These are phyloP conservation scores for Scleropages formosus DNA, from an alignment of 2,797 vertebrate species.

Conservation along the genomic window DNA sequence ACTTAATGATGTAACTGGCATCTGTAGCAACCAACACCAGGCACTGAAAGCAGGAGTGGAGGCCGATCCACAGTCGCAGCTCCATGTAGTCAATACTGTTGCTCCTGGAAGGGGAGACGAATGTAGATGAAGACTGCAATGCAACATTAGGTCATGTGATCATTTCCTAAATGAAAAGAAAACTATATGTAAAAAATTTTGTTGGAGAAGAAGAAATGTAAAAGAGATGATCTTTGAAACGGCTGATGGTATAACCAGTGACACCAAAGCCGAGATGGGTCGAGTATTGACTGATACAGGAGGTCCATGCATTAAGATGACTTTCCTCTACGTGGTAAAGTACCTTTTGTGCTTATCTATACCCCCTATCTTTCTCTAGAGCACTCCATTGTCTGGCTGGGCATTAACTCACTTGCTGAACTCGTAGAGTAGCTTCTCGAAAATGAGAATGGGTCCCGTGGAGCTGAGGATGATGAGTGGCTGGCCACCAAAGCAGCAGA, in stretches of 20 bases:
- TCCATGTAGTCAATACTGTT: constrained; percentile 92
- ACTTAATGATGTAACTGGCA: constrained; percentile 96
- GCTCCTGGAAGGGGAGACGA: constrained; percentile 61
- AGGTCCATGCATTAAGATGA: background rate
- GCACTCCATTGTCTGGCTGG: background rate
- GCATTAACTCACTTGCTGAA: constrained; percentile 86
- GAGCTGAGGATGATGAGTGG: constrained; percentile 97
- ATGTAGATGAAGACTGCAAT: background rate
- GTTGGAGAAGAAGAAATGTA: too few species aligned
- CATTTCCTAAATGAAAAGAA: background rate
- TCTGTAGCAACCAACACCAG: constrained; percentile 86
- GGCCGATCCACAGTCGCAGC: constrained; percentile 92
- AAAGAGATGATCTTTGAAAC: background rate
- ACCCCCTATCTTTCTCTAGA: background rate
- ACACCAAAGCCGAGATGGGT: background rate
- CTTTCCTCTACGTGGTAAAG: too few species aligned
- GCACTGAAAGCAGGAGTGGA: constrained; percentile 92
- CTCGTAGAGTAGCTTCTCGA: constrained; percentile 92
- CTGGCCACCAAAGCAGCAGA: constrained; percentile 88
- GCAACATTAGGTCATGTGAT: background rate
- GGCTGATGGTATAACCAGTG: background rate
- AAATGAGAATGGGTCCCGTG: constrained; percentile 93
- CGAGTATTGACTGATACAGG: background rate
- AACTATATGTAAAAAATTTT: too few species aligned
- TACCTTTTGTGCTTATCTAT: background rate